These are phyloP conservation scores for Melolontha melolontha DNA, from an alignment of 2,888 invertebrate species.

Conservation along the genomic window DNA sequence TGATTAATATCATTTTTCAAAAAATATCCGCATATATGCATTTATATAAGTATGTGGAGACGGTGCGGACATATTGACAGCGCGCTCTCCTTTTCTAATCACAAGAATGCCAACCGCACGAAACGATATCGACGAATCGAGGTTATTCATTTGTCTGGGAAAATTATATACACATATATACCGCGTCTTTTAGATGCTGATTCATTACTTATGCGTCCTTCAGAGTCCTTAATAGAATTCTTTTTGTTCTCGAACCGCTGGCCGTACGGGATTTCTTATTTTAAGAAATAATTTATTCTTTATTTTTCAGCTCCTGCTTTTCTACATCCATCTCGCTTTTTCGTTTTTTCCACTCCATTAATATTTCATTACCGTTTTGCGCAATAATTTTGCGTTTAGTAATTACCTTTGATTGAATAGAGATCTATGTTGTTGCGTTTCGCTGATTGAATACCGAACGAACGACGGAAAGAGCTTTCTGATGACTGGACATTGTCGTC, in stretches of 20 bases:
- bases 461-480: neutral
- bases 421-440: conserved; percentile 1
- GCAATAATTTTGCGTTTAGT: conserved; percentile 20
- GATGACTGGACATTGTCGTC: no score
- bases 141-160: conserved; percentile 25
- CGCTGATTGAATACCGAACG: conserved; percentile 4
- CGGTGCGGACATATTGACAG: conserved; percentile 8
- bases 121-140: conserved; percentile 23
- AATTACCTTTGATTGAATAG: conserved; percentile 1
- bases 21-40: conserved; percentile 5
- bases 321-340: neutral
- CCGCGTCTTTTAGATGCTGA: conserved; percentile 8
- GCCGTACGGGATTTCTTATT: conserved; percentile 11
- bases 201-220: conserved; percentile 30
- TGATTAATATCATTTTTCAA: conserved; percentile 35
- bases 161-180: conserved; percentile 12
- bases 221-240: conserved; percentile 24
- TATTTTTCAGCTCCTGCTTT: conserved; percentile 1
- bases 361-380: conserved; percentile 19
- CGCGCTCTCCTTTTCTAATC: conserved; percentile 14
- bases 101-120: conserved; percentile 16
- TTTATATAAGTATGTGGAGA: conserved; percentile 8
- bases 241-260: conserved; percentile 18
- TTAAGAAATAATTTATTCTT: conserved; percentile 23
- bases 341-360: conserved; percentile 13